Conservation (phyloP, 2,888 invertebrate genomes). For the Lasioglossum morio region DNA sequence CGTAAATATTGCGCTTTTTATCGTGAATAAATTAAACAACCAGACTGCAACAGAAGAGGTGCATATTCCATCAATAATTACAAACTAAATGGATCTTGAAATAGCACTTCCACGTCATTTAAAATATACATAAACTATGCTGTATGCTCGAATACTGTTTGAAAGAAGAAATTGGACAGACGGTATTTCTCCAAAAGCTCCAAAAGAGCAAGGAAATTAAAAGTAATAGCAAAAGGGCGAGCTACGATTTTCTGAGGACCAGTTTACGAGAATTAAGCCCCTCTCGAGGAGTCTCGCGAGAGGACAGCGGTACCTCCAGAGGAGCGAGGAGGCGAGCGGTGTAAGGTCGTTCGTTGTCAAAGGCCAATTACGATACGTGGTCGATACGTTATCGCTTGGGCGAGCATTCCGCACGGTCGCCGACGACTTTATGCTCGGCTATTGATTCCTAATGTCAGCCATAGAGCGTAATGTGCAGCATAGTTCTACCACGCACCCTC, state of each 20-base stretch:
- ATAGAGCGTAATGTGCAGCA: conserved; percentile 30
- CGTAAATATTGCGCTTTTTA: neutral
- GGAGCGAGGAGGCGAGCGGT: neutral
- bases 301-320: neutral
- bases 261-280: neutral
- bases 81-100: neutral
- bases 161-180: too few species aligned
- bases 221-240: neutral
- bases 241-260: too few species aligned
- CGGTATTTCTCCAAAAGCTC: too few species aligned
- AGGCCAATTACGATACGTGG: conserved; percentile 11
- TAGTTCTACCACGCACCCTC: neutral
- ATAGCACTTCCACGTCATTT: too few species aligned
- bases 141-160: neutral
- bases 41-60: neutral
- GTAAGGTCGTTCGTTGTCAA: neutral
- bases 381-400: neutral
- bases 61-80: neutral
- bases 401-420: neutral
- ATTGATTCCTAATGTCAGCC: conserved; percentile 54
- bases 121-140: too few species aligned
- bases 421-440: conserved; percentile 38
- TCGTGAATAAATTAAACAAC: neutral
- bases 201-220: neutral
- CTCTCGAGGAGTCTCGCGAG: neutral